Base-by-base conservation (phyloP, 2,113 vertebrate genomes). In the Ctenomys sociabilis region DNA sequence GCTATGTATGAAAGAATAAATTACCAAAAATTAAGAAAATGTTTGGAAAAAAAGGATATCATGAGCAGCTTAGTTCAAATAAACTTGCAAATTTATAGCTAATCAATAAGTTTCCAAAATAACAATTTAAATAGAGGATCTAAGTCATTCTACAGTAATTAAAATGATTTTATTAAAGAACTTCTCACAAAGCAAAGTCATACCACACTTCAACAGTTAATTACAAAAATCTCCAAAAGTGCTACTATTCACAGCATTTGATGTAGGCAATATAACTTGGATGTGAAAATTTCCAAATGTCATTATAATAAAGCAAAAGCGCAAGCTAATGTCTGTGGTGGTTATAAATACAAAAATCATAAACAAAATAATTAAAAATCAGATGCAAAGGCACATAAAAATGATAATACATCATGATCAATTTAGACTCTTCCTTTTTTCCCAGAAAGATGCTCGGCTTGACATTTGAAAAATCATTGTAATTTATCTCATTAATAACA, bases 401-500 rank as follows among this genome's bases (percentile, higher is more conserved):
- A 61, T 45, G 14, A 35, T 7, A 30, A 72, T 75, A 80, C 2
- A 68, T 63, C 37, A 61, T 57, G 35, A 52, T 1, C 1, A 52
- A 80, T 88, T 64, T 57, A 93, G 32, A 7, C 28, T 9, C 43
- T 43, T 66, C 88, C n/a, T 1, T 61, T 93, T 61, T 73, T 66
- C 32, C 26, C 24, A 63, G 43, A 12, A 77, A 88, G 43, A 57
- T 6, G 7, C 63, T 81, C 92, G 78, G 12, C 30, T 32, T 88
- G 81, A 28, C 32, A 70, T 70, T 91, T 91, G 9, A 88, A 95
- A 78, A 91, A 88, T 70, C 21, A 90, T 26, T 21, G 28, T 28
- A 70, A 86, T 85, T 54, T 86, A 49, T 91, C 64, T 89, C 14
- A 93, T 91, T 73, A 85, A 81, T 63, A 89, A 54, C 43, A 63